A percentile compares a stretch with the other conserved stretches of the same genome.
Evolutionary conservation across 2,797 vertebrate species (phyloP).

Genomic region (Sebastes steindachneri): DNA sequence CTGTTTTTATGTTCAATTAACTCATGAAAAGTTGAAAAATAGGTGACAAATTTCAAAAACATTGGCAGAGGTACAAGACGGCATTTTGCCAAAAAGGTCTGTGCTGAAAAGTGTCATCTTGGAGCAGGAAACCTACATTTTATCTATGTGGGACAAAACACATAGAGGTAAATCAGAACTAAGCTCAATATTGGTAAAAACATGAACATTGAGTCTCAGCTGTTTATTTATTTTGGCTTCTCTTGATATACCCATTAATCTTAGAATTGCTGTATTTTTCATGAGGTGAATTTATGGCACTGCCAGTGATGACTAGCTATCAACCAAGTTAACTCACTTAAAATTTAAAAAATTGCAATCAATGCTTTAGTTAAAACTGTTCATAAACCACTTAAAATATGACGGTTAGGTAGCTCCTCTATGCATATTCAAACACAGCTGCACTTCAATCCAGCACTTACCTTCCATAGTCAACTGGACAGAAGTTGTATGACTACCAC

Average conservation of each 20-base stretch:
- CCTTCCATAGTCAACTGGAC: no score
- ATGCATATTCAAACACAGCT: no score
- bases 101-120: background rate
- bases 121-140: background rate
- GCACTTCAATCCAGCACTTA: no score
- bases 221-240: background rate
- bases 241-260: background rate
- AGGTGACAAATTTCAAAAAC: background rate
- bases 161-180: background rate
- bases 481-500: no score
- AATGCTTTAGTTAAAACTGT: background rate
- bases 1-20: background rate
- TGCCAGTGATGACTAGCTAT: background rate
- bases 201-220: background rate
- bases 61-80: background rate
- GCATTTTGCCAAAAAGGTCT: background rate
- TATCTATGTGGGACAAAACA: background rate
- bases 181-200: background rate
- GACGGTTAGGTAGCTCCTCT: no score
- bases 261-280: background rate
- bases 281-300: no score
- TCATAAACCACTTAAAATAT: no score
- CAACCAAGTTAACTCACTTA: background rate
- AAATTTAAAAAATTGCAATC: background rate
- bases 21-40: background rate